Evolutionary conservation across 2,888 invertebrate species (phyloP).

Genomic region (Biston stratarius): DNA sequence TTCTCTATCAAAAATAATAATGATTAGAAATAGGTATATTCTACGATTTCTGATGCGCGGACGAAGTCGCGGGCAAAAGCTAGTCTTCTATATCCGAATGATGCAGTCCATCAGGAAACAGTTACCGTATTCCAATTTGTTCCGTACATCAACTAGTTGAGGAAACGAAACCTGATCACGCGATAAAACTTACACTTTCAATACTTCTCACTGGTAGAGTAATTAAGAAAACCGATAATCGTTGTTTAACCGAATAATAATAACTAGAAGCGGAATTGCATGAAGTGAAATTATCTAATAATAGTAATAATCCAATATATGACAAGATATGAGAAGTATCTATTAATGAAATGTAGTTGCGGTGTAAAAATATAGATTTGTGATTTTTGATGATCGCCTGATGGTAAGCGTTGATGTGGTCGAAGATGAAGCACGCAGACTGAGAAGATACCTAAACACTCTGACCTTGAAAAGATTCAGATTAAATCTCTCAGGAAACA

Average conservation of each 20-base stretch:
- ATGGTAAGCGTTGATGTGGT: too few relatives aligned
- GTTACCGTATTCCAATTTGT: conserved; percentile 32
- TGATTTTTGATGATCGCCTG: not conserved
- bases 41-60: too few relatives aligned
- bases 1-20: too few relatives aligned
- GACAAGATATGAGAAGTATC: too few relatives aligned
- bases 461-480: too few relatives aligned
- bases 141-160: conserved; percentile 35
- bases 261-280: not conserved
- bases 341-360: not conserved
- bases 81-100: not conserved
- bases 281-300: not conserved
- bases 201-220: conserved; percentile 6
- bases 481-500: too few relatives aligned
- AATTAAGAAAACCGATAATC: not conserved
- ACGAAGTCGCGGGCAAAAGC: too few relatives aligned
- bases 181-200: conserved; percentile 38
- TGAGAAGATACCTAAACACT: too few relatives aligned
- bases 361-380: not conserved
- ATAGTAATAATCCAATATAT: not conserved
- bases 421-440: too few relatives aligned
- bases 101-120: conserved; percentile 27
- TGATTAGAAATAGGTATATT: too few relatives aligned
- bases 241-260: conserved; percentile 14
- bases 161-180: conserved; percentile 42